Evolutionary conservation across 2,888 invertebrate genomes (phyloP).

Genomic region (Palloptera scutellata): DNA sequence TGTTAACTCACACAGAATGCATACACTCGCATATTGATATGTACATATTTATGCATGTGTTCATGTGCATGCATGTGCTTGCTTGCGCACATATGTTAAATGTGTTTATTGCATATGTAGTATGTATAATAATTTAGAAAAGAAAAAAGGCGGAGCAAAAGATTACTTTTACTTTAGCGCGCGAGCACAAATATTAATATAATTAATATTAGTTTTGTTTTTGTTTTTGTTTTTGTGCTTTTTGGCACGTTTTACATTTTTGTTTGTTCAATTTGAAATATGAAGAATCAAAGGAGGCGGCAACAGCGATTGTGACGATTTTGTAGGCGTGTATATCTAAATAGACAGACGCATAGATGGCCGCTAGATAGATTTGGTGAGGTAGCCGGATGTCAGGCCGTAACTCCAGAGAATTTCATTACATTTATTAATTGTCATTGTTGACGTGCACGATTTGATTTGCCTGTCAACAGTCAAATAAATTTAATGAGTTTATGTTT

Average conservation of each 20-base stretch:
- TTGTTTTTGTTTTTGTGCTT: too few species aligned
- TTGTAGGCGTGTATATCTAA: too few species aligned
- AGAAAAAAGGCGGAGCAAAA: slow-evolving; percentile 31
- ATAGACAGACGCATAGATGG: too few species aligned
- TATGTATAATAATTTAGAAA: slow-evolving; percentile 22
- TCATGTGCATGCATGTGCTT: not conserved
- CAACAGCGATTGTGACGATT: too few species aligned
- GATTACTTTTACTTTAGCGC: not conserved
- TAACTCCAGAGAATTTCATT: not conserved
- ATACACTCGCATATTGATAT: not conserved
- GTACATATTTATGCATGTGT: slow-evolving; percentile 1
- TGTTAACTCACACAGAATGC: slow-evolving; percentile 13
- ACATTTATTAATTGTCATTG: not conserved
- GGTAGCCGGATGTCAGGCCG: not conserved
- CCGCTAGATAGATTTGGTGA: not conserved
- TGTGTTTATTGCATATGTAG: too few species aligned
- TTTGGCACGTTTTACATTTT: not conserved
- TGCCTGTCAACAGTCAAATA: too few species aligned
- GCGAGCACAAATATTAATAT: not conserved
- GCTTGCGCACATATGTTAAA: slow-evolving; percentile 17
- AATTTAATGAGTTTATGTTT: too few species aligned
- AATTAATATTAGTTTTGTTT: too few species aligned
- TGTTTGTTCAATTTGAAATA: not conserved
- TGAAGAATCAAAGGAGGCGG: not conserved
- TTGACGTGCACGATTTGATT: too few species aligned